Percentiles rank a stretch among this genome's conserved stretches.
phyloP scores from a whole-genome alignment of 1,140 invertebrate genomes.

The Hirudo medicinalis region DNA sequence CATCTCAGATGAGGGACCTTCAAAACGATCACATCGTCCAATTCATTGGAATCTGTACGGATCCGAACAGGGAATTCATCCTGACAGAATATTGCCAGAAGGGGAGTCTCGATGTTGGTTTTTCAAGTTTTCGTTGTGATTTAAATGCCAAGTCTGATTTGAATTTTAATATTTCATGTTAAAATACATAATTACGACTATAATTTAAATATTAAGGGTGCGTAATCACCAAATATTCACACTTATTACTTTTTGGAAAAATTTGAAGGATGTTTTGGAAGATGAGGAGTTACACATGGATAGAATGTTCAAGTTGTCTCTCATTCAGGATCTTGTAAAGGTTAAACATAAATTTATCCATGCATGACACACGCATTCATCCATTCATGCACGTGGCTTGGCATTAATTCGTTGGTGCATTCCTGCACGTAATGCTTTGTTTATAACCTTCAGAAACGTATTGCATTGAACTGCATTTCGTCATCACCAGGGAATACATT shows the following conservation, averaged over 20 bases:
- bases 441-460: background rate
- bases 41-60: constrained; percentile 84
- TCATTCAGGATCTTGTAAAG: constrained; percentile 85
- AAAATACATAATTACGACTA: too few relatives aligned
- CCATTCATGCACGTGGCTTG: background rate
- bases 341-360: constrained; percentile 37
- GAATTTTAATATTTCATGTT: too few relatives aligned
- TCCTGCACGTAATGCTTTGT: background rate
- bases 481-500: constrained; percentile 67
- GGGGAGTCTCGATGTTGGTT: constrained; percentile 62
- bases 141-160: too few relatives aligned
- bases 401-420: background rate
- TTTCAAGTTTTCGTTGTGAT: too few relatives aligned
- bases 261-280: constrained; percentile 65
- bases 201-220: too few relatives aligned
- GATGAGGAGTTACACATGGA: constrained; percentile 78
- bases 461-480: constrained; percentile 26
- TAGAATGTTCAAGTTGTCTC: constrained; percentile 34
- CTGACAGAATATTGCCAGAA: constrained; percentile 87
- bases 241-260: background rate
- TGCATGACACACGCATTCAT: background rate
- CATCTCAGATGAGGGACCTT: constrained; percentile 70
- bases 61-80: constrained; percentile 56
- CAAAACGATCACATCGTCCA: constrained; percentile 85
- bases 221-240: too few relatives aligned